A percentile compares a stretch with the other conserved stretches of the same genome.
phyloP scores from a whole-genome alignment of 2,797 vertebrate genomes.

The Liasis olivaceus region DNA sequence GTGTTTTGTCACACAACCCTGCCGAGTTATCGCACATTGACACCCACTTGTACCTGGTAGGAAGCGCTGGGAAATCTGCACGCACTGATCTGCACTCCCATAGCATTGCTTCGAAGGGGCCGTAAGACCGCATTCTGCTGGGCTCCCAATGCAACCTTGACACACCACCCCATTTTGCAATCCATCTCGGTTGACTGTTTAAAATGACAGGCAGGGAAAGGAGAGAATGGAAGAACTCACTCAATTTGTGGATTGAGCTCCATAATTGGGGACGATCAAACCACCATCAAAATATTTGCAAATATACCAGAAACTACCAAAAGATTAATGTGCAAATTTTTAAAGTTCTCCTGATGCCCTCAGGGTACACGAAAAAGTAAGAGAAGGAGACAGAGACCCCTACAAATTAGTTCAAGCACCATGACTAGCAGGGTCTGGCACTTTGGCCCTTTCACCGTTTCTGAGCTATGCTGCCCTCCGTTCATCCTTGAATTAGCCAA shows the following conservation, averaged over 20 bases:
- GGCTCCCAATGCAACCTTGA: not conserved
- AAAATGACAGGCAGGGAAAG: not conserved
- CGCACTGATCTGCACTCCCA: not conserved
- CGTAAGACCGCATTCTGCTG: not conserved
- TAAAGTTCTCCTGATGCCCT: not conserved
- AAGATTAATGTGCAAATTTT: not conserved
- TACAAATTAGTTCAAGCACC: not conserved
- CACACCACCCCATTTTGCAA: not conserved
- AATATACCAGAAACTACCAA: not conserved
- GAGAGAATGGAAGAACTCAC: not conserved
- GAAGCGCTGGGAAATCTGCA: conserved; percentile 25
- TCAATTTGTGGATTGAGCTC: not conserved
- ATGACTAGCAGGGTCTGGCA: too few relatives aligned
- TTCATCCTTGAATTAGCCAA: too few relatives aligned
- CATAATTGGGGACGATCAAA: not conserved
- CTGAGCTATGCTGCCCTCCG: too few relatives aligned
- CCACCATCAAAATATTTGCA: not conserved
- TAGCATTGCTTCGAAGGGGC: not conserved
- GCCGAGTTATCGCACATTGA: not conserved
- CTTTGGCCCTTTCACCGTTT: too few relatives aligned
- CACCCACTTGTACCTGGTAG: conserved; percentile 5
- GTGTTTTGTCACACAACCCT: not conserved
- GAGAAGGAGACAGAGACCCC: not conserved
- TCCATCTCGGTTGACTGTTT: not conserved
- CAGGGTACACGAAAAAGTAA: not conserved